Percentiles rank a stretch among this genome's conserved stretches.
These are phyloP conservation scores for Chaetura pelagica DNA, from an alignment of 2,113 vertebrate species.

Conservation along the genomic window DNA sequence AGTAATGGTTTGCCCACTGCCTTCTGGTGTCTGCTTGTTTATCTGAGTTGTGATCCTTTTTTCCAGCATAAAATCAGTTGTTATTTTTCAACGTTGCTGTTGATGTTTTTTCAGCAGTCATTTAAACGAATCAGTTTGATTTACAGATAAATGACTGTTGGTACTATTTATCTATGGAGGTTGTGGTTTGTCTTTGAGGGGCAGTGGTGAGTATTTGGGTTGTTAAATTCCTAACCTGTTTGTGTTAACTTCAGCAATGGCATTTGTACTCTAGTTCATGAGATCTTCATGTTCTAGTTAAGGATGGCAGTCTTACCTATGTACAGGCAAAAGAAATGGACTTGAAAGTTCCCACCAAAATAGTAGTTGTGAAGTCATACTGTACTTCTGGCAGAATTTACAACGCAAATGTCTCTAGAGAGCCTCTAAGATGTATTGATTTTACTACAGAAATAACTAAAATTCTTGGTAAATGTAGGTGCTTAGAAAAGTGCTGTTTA, in stretches of 20 bases:
- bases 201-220: background rate
- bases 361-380: background rate
- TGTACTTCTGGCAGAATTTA: background rate
- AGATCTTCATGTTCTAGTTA: background rate
- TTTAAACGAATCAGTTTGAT: background rate
- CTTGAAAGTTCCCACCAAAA: background rate
- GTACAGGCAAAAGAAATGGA: background rate
- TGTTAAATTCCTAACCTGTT: background rate
- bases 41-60: background rate
- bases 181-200: background rate
- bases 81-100: background rate
- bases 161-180: background rate
- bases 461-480: background rate
- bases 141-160: background rate
- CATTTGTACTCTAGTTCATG: background rate
- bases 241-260: background rate
- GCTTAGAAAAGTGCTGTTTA: background rate
- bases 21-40: background rate
- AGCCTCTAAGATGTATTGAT: background rate
- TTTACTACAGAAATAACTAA: background rate
- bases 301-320: background rate
- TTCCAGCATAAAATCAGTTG: background rate
- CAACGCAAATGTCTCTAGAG: background rate
- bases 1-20: background rate
- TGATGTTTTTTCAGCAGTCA: background rate